A percentile compares a stretch with the other conserved stretches of the same genome.
Conservation (phyloP, 2,797 vertebrate species). For the Squalus acanthias region DNA sequence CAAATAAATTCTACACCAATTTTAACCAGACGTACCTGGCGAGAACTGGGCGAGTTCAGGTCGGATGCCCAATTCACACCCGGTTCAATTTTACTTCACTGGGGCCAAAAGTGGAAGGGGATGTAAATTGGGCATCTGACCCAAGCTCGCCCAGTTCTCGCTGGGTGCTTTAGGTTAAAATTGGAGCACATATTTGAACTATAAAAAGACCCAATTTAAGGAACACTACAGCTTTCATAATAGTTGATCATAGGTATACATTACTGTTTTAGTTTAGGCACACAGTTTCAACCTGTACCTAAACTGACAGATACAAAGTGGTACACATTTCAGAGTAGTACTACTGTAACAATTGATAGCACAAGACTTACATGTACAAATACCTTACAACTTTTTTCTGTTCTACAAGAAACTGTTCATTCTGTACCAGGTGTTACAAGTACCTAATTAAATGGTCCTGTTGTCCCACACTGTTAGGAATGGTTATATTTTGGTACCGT, state of each 20-base stretch:
- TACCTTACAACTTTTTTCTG: not conserved
- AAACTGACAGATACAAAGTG: not conserved
- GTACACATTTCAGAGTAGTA: conserved; percentile 8
- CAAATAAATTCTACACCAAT: not conserved
- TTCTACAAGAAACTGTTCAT: not conserved
- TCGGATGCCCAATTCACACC: not conserved
- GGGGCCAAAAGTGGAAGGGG: not conserved
- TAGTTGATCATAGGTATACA: not conserved
- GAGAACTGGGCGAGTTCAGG: not conserved
- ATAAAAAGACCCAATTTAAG: not conserved
- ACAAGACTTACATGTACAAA: conserved; percentile 18
- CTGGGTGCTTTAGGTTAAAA: not conserved
- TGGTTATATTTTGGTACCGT: not conserved
- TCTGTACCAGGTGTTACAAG: not conserved
- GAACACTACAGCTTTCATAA: not conserved
- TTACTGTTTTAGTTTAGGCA: not conserved
- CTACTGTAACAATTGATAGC: not conserved
- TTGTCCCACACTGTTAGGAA: not conserved
- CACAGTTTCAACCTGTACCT: not conserved
- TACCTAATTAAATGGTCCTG: not conserved
- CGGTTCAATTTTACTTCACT: not conserved
- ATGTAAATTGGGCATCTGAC: not conserved
- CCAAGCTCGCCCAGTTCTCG: not conserved
- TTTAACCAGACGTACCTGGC: not conserved
- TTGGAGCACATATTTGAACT: not conserved